These are phyloP conservation scores for Papilio gigon DNA, from an alignment of 2,888 invertebrate species.

Conservation along the genomic window DNA sequence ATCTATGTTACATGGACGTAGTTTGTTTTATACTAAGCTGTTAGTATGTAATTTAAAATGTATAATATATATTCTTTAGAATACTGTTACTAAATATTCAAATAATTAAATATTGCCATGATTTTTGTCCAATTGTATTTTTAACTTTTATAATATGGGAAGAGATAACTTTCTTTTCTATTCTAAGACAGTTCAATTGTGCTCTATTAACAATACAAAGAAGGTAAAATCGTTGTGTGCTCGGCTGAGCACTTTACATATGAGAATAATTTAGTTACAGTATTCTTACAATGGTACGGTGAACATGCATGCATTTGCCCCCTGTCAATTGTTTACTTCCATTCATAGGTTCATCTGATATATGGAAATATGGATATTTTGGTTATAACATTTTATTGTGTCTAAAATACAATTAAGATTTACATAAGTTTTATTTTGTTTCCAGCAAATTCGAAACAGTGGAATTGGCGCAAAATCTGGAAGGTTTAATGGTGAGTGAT, in stretches of 20 bases:
- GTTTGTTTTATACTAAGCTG: not conserved
- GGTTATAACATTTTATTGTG: no score
- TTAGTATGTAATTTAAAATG: not conserved
- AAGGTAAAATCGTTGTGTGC: conserved; percentile 7
- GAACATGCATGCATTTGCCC: conserved; percentile 59
- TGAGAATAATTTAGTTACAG: conserved; percentile 60
- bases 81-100: no score
- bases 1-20: not conserved
- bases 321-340: not conserved
- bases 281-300: conserved; percentile 67
- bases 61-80: no score
- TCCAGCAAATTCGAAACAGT: conserved; percentile 36
- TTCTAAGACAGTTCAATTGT: not conserved
- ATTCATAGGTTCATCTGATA: no score
- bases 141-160: no score
- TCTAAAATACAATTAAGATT: no score
- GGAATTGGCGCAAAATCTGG: conserved; percentile 11
- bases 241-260: conserved; percentile 42
- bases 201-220: not conserved
- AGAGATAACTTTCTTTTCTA: no score
- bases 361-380: no score
- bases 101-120: no score
- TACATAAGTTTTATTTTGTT: conserved; percentile 4
- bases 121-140: no score
- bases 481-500: conserved; percentile 15